Conservation (phyloP, 2,797 vertebrate species). For the Clarias platycephalus region DNA sequence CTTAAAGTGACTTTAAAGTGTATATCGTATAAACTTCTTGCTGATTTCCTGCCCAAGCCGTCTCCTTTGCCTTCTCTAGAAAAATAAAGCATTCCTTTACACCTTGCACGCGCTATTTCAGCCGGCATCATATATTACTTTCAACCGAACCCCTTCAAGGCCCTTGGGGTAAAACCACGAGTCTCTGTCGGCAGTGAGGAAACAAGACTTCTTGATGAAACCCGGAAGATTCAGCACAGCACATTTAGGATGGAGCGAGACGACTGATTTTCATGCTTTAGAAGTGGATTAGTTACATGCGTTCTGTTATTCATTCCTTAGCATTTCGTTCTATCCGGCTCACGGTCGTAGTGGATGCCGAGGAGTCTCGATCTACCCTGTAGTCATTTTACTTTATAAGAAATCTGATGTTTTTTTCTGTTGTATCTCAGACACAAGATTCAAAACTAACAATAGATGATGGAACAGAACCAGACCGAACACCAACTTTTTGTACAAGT, state of each 20-base stretch:
- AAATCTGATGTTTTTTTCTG: no score
- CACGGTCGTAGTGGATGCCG: background rate
- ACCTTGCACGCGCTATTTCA: background rate
- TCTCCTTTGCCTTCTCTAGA: background rate
- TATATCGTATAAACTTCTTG: background rate
- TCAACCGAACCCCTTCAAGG: background rate
- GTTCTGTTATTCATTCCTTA: background rate
- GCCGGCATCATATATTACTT: background rate
- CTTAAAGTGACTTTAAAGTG: background rate
- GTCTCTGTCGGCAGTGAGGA: background rate
- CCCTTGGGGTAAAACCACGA: background rate
- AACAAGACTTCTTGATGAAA: background rate
- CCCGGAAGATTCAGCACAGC: background rate
- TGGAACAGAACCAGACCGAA: no score
- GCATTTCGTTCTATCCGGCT: background rate
- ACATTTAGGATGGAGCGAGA: background rate
- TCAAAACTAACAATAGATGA: no score
- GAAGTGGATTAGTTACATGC: background rate
- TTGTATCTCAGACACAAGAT: no score
- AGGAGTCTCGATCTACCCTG: background rate
- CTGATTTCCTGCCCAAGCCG: background rate
- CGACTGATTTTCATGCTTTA: background rate
- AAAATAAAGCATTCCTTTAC: background rate
- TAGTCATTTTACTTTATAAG: no score
- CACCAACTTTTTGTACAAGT: no score